A percentile compares a stretch with the other conserved stretches of the same genome.
Conservation (phyloP, 2,113 vertebrate species). For the Gracilinanus agilis region DNA sequence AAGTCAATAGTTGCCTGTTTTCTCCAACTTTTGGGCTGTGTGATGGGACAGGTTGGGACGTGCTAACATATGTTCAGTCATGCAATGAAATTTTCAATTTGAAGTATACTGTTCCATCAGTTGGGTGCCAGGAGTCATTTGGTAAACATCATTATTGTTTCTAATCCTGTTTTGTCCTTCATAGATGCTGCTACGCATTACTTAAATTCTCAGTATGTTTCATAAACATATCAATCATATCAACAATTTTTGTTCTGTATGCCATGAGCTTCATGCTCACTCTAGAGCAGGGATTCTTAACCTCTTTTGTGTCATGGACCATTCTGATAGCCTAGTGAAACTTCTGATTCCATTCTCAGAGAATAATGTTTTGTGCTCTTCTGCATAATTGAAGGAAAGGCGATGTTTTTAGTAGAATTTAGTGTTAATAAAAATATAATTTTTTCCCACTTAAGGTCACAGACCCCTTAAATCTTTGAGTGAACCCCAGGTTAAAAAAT, state of each 20-base stretch:
- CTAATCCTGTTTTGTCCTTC: neutral
- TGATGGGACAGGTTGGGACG: neutral
- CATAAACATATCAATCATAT: neutral
- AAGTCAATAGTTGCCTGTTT: neutral
- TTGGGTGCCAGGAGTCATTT: neutral
- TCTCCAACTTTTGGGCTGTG: neutral
- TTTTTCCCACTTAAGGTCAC: neutral
- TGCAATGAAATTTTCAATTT: neutral
- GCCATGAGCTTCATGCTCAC: neutral
- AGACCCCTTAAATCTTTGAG: neutral
- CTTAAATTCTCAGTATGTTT: conserved; percentile 1
- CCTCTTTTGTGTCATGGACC: neutral
- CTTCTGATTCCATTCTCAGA: neutral
- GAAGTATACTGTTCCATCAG: neutral
- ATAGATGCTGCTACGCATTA: neutral
- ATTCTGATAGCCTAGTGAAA: neutral
- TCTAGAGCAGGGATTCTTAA: neutral
- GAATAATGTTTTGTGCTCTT: neutral
- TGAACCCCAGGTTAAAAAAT: neutral
- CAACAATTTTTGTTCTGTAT: neutral
- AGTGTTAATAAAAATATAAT: neutral
- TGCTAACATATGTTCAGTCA: neutral
- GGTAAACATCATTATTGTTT: neutral
- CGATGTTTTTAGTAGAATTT: neutral
- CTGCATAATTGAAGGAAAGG: neutral